A percentile compares a stretch with the other conserved stretches of the same genome.
These are phyloP conservation scores for Acrocephalus scirpaceus DNA, from an alignment of 2,797 vertebrate genomes.

Conservation along the genomic window DNA sequence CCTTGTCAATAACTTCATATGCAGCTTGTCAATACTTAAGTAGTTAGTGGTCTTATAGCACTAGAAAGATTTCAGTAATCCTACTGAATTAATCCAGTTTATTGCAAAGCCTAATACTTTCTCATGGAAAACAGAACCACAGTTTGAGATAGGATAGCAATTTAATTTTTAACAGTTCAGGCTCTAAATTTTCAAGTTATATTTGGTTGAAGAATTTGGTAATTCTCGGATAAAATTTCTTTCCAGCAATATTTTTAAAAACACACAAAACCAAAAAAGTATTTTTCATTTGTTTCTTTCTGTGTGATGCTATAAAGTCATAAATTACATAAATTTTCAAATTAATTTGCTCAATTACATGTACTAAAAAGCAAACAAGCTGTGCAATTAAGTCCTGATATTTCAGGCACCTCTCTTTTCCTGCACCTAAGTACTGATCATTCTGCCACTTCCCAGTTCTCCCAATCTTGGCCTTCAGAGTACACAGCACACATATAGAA, in stretches of 20 bases:
- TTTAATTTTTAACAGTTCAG: neutral
- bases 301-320: neutral
- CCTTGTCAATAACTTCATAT: neutral
- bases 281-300: neutral
- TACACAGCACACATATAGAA: rapidly evolving
- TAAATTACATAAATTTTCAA: neutral
- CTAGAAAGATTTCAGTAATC: neutral
- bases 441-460: neutral
- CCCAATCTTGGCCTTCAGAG: neutral
- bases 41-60: neutral
- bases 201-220: neutral
- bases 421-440: neutral
- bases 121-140: neutral
- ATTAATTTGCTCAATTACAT: neutral
- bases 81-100: neutral
- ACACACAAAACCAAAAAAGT: neutral
- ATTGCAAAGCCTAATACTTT: neutral
- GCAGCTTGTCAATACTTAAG: neutral
- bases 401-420: neutral
- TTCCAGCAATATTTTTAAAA: neutral
- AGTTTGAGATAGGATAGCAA: neutral
- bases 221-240: neutral
- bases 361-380: neutral
- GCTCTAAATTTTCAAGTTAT: neutral
- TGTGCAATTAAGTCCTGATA: neutral